phyloP scores from a whole-genome alignment of 2,888 invertebrate genomes.

The Megalurothrips usitatus region DNA sequence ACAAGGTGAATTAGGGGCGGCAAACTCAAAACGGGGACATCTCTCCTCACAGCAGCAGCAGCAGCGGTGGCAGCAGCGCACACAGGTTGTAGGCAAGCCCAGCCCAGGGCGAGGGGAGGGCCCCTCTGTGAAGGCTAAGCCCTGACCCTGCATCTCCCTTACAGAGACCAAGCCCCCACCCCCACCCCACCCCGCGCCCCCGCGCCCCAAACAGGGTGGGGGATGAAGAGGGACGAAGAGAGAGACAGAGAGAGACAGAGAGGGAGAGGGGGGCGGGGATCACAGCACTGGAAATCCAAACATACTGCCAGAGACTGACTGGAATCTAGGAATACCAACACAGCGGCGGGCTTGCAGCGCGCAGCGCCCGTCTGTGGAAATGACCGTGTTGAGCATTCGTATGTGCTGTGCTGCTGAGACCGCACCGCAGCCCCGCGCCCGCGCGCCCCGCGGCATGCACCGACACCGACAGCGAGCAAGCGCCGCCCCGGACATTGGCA shows the following conservation, averaged over 20 bases:
- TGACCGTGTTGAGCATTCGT: no score
- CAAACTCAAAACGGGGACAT: no score
- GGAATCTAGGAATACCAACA: background rate
- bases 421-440: background rate
- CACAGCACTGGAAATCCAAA: slow-evolving; percentile 21
- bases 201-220: background rate
- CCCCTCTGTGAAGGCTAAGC: background rate
- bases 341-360: background rate
- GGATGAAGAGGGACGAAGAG: background rate
- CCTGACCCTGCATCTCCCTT: background rate
- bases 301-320: slow-evolving; percentile 9
- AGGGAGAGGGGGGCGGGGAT: background rate
- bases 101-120: background rate
- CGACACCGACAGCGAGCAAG: no score
- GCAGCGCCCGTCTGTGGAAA: background rate
- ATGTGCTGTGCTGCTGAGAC: no score
- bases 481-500: no score
- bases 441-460: no score
- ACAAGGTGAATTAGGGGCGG: no score
- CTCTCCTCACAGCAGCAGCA: background rate
- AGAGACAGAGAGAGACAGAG: background rate
- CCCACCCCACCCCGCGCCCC: background rate
- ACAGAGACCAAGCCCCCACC: background rate
- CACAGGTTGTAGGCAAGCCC: background rate
- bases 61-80: background rate